Evolutionary conservation across 2,113 vertebrate species (phyloP).

Genomic region (Daboia siamensis): DNA sequence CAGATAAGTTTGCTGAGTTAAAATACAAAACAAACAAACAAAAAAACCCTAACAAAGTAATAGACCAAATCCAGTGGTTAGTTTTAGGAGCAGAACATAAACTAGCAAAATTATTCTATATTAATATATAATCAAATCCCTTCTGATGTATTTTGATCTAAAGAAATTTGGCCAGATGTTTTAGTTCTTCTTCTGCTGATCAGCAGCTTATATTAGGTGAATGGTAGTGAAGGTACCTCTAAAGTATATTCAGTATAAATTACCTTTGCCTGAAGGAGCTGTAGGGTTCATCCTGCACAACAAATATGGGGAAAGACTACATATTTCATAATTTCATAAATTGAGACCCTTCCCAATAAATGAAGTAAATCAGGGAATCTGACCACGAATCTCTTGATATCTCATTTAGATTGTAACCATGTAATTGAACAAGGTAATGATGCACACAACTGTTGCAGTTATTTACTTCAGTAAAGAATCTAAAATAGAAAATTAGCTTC

Average conservation of each 20-base stretch:
- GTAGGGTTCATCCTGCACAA: not conserved
- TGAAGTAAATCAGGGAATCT: not conserved
- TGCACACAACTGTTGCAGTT: not conserved
- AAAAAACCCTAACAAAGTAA: not conserved
- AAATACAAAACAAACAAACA: not conserved
- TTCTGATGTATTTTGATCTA: not conserved
- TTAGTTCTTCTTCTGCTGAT: not conserved
- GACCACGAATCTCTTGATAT: not conserved
- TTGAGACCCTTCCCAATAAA: not conserved
- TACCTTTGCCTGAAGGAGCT: not conserved
- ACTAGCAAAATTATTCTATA: not conserved
- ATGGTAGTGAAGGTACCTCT: not conserved
- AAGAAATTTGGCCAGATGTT: not conserved
- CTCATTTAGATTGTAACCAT: not conserved
- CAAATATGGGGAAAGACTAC: not conserved
- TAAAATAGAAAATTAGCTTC: not conserved
- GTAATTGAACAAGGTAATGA: not conserved
- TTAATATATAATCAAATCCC: not conserved
- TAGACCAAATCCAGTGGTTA: not conserved
- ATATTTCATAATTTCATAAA: not conserved
- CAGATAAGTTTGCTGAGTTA: not conserved
- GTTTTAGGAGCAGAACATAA: not conserved
- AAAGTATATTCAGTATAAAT: not conserved
- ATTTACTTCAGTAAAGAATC: not conserved
- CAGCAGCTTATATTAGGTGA: not conserved